These are phyloP conservation scores for Heterodera filipjevi DNA, from an alignment of 2,888 invertebrate species.

Conservation along the genomic window DNA sequence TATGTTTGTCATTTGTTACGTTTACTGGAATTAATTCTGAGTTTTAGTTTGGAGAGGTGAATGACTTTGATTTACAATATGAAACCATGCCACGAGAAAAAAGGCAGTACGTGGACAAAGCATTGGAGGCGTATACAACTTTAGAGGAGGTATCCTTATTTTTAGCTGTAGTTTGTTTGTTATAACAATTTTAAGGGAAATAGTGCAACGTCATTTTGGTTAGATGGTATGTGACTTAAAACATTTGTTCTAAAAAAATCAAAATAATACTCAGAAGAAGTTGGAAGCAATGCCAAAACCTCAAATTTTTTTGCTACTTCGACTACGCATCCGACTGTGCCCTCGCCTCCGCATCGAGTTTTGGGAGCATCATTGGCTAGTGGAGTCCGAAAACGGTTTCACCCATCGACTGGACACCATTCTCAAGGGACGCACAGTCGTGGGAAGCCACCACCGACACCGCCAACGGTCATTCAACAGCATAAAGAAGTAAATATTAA, in stretches of 20 bases:
- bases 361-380: not conserved
- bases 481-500: not conserved
- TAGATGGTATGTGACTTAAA: too few relatives aligned
- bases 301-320: too few relatives aligned
- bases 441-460: not conserved
- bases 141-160: too few relatives aligned
- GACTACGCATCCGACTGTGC: not conserved
- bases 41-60: conserved; percentile 21
- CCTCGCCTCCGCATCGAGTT: not conserved
- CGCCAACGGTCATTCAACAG: conserved; percentile 7
- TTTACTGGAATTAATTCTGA: not conserved
- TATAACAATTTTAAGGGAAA: too few relatives aligned
- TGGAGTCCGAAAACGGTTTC: not conserved
- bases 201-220: too few relatives aligned
- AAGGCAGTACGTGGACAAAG: conserved; percentile 5
- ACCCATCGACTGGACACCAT: not conserved
- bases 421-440: not conserved
- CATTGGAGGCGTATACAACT: not conserved
- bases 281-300: too few relatives aligned
- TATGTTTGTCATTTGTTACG: conserved; percentile 2
- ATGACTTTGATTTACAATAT: conserved; percentile 5
- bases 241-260: too few relatives aligned
- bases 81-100: conserved; percentile 14
- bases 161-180: too few relatives aligned
- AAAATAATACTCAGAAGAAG: too few relatives aligned